Evolutionary conservation across 2,888 invertebrate genomes (phyloP), one percentile per base, ranked within the genome.

Genomic region (Apoda limacodes): DNA sequence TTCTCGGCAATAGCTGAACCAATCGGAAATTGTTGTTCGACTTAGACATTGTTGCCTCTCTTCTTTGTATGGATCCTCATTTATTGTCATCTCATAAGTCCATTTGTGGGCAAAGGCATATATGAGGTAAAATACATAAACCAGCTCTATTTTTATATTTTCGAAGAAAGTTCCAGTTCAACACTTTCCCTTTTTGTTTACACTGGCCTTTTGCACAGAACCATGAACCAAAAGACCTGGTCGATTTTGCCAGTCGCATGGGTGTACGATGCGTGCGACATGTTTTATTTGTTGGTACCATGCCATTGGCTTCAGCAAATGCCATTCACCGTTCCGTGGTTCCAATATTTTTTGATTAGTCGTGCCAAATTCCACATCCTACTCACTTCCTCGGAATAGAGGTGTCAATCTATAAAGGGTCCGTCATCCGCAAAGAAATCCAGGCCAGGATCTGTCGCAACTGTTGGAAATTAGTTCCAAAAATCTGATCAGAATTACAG

Each of bases 1-100:
- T 12, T 44, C 41, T 9, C 42, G n/a, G 13, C 41, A 45, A 32
- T 45, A 45, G 14, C 9, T 34, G 23, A 33, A 41, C 45, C 43
- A 39, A 11, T 40, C 43, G 2, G 13, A 13, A 4, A 34, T 22
- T 7, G 20, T 38, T 7, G 21, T 17, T 12, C 15, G 4, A 9
- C 27, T 21, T 9, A 32, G 14, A 9, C 28, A 29, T 12, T 9
- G 5, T 17, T 27, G 13, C n/a, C 9, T 22, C 13, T 24, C 28
- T 3, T 24, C 19, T 13, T 20, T 28, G 5, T 12, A 15, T 5
- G 21, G 15, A 10, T 35, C 35, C 23, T 35, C 30, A 3, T 10
- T 11, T n/a, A 30, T 25, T 3, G 13, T 21, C 26, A 28, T 3
- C 4, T 30, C 19, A 25, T 27, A 12, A 9, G 10, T 13, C 22